These are phyloP conservation scores for Trichogramma pretiosum DNA, from an alignment of 1,140 invertebrate genomes.

Conservation along the genomic window DNA sequence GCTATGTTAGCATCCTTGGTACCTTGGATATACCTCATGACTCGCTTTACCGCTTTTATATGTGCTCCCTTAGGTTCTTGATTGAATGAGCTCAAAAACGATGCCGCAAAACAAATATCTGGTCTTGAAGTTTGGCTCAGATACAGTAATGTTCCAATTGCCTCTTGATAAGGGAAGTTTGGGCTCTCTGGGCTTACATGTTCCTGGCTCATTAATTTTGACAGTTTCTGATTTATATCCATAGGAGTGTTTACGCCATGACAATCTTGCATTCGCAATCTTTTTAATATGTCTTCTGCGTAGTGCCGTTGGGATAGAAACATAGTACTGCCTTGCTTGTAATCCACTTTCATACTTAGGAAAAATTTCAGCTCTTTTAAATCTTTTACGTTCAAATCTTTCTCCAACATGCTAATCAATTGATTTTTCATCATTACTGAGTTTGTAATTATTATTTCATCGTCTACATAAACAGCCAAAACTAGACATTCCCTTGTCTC, in stretches of 20 bases:
- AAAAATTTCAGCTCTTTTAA: background rate
- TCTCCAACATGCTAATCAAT: background rate
- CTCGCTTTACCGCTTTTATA: background rate
- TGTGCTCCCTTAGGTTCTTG: background rate
- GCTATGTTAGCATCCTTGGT: background rate
- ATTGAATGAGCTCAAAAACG: background rate
- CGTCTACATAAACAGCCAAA: background rate
- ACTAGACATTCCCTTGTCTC: too few species aligned
- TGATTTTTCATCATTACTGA: background rate
- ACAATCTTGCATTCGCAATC: slow-evolving; percentile 3
- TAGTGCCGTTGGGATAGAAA: background rate
- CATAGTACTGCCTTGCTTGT: background rate
- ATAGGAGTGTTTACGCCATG: background rate
- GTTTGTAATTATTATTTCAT: background rate
- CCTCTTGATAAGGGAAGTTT: background rate
- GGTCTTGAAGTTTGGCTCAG: slow-evolving; percentile 4
- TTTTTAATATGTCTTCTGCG: background rate
- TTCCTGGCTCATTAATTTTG: background rate
- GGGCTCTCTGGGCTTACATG: background rate
- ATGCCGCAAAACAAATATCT: background rate
- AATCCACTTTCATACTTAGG: background rate
- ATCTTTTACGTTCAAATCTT: background rate
- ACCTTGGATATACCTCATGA: background rate
- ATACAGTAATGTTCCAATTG: slow-evolving; percentile 2
- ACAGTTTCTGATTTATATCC: background rate